A percentile compares a stretch with the other conserved stretches of the same genome.
Conservation (phyloP, 2,888 invertebrate species). For the Brachylomia viminalis region DNA sequence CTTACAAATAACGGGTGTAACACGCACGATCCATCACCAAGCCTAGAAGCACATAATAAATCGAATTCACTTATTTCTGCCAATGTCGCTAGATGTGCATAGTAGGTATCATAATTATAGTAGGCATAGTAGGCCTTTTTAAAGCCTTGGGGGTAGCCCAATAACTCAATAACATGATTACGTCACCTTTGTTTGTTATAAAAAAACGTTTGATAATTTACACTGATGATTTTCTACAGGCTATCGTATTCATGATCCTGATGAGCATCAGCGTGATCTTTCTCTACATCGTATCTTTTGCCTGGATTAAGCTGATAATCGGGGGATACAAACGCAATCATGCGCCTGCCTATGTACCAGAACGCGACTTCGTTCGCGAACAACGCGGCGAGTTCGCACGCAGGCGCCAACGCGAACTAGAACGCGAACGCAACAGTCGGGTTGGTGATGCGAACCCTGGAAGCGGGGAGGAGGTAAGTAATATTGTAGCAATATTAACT, state of each 20-base stretch:
- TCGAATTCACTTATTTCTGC: not conserved
- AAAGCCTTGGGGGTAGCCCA: not conserved
- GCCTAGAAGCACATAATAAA: too few relatives aligned
- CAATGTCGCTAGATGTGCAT: not conserved
- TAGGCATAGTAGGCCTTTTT: too few relatives aligned
- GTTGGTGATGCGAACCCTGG: not conserved
- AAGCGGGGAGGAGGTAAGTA: conserved; percentile 15
- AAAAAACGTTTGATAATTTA: not conserved
- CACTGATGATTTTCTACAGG: conserved; percentile 3
- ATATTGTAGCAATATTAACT: not conserved
- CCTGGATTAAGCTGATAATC: conserved; percentile 8
- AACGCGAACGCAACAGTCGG: not conserved
- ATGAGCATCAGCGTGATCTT: not conserved
- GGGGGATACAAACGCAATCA: not conserved
- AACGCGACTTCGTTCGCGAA: conserved; percentile 12
- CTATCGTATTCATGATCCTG: conserved; percentile 28
- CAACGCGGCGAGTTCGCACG: conserved; percentile 8
- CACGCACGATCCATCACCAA: too few relatives aligned
- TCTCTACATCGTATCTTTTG: conserved; percentile 11
- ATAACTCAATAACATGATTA: not conserved
- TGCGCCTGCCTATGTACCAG: not conserved
- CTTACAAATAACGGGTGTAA: not conserved
- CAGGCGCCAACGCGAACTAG: not conserved
- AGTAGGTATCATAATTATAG: too few relatives aligned
- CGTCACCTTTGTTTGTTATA: not conserved